Base-by-base conservation (phyloP, 2,888 invertebrate species). In the Eristalis pertinax region DNA sequence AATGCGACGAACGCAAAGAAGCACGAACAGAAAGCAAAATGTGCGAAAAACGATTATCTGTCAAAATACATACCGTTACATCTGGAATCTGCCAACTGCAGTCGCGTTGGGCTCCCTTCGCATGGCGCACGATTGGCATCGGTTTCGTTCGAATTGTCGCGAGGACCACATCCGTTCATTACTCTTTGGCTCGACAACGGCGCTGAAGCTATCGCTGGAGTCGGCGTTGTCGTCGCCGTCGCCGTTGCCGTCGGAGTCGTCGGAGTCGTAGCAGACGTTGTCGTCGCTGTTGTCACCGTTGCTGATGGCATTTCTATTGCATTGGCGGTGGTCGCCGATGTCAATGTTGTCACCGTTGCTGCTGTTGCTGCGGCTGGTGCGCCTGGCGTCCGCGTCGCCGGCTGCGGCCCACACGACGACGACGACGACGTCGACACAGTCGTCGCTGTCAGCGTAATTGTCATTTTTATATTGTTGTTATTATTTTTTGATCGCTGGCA, bases 381-480 rank as follows among this genome's bases (percentile, higher is more conserved):
- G 86, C 88, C 89, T 88, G 89, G 86, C 84, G 89, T 8, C 88
- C 89, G 88, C 89, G 89, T 89, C 88, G 89, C 19, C 50, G 50
- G 50, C 35, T 24, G 26, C 84, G 65, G 84, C 79, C 85, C 86
- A 76, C 84, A 77, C 77, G 38, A 26, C 68, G 69, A 77, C 77
- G 38, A 26, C 68, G 69, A 74, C 78, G 70, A 68, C 84, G 78
- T 41, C 62, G 79, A 77, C 78, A 70, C 70, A 67, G 73, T 86
- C 84, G 76, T 88, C 72, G 82, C 81, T 79, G 77, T 83, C 88
- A 85, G 43, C 80, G 83, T 84, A 77, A 73, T 84, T 84, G 79
- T 78, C 82, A 83, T 85, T 83, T 81, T 88, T 84, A 81, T 86
- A 86, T 89, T 88, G 87, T 89, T 89, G 89, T 88, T 89, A 87